phyloP scores from a whole-genome alignment of 2,888 invertebrate genomes.

The Ochropacha duplaris region DNA sequence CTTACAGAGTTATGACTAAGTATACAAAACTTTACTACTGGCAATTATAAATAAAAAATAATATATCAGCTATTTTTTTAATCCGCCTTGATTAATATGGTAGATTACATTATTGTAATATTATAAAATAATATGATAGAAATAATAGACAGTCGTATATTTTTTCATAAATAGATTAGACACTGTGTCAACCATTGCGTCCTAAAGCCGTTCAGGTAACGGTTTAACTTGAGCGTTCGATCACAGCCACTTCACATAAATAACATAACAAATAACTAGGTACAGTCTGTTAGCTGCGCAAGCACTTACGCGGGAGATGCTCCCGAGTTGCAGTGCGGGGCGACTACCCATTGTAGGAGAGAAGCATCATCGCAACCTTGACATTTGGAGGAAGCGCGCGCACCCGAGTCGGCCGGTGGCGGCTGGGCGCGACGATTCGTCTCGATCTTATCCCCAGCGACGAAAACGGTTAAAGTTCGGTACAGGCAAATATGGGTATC shows the following conservation, averaged over 20 bases:
- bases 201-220: constrained; percentile 46
- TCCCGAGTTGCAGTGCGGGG: constrained; percentile 40
- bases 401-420: constrained; percentile 31
- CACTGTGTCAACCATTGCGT: constrained; percentile 60
- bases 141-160: background rate
- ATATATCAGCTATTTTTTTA: too few species aligned
- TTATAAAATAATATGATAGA: background rate
- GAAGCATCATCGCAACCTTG: constrained; percentile 69
- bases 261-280: constrained; percentile 46
- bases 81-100: too few species aligned
- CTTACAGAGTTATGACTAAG: too few species aligned
- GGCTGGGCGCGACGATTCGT: constrained; percentile 16
- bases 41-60: too few species aligned
- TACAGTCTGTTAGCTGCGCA: constrained; percentile 48
- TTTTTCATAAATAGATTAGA: constrained; percentile 16
- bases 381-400: constrained; percentile 59
- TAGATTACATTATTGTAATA: too few species aligned
- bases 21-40: too few species aligned
- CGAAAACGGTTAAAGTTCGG: constrained; percentile 71
- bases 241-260: constrained; percentile 74
- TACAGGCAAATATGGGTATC: constrained; percentile 75
- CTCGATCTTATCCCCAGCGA: constrained; percentile 73
- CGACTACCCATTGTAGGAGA: constrained; percentile 31
- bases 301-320: constrained; percentile 45
- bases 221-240: constrained; percentile 61